Percentiles rank a stretch among this genome's conserved stretches.
Conservation (phyloP, 2,888 invertebrate species). For the Tipula unca region DNA sequence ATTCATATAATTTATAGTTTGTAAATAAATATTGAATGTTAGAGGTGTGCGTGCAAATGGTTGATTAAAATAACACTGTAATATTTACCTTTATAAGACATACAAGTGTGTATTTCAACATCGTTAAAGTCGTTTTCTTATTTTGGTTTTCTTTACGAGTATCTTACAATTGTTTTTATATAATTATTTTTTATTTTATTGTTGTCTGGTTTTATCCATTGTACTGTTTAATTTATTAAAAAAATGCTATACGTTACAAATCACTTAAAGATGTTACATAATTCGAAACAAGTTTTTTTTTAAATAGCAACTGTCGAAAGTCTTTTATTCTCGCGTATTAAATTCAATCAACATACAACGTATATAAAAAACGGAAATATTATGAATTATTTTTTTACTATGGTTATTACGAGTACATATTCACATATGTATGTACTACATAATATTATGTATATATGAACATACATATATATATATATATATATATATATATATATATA, state of each 20-base stretch:
- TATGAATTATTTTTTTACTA: not conserved
- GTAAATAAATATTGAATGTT: not conserved
- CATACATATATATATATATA: not conserved
- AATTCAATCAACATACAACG: not conserved
- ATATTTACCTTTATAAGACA: not conserved
- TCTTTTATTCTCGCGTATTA: not conserved
- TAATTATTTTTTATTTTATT: not conserved
- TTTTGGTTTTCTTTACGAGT: not conserved
- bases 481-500: no score
- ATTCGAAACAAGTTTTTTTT: not conserved
- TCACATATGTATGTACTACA: no score
- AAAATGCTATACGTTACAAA: not conserved
- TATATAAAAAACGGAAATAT: not conserved
- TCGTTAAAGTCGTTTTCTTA: not conserved
- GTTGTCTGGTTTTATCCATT: not conserved
- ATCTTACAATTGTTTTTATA: not conserved
- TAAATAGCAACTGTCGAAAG: not conserved
- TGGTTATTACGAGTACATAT: no score
- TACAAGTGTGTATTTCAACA: no score
- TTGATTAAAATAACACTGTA: not conserved
- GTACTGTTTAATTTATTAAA: not conserved
- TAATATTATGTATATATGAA: no score
- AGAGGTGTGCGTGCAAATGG: not conserved
- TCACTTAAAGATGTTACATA: not conserved
- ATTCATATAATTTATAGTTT: not conserved